Evolutionary conservation across 2,888 invertebrate species (phyloP).

Genomic region (Cylloceria caligata): DNA sequence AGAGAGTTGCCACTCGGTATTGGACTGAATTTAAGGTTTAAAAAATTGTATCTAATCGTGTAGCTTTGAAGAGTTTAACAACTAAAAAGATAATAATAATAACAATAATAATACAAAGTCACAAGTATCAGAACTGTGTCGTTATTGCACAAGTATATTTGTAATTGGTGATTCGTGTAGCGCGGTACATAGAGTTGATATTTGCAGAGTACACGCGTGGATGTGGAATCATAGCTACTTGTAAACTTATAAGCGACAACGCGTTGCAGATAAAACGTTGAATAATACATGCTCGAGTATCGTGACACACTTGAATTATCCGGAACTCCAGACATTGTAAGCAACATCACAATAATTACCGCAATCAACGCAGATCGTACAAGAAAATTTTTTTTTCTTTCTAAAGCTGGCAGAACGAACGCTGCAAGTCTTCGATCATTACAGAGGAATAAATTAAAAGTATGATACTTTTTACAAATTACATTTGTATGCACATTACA

Average conservation of each 20-base stretch:
- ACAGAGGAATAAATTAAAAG: constrained; percentile 3
- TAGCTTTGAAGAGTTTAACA: not conserved
- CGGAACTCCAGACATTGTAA: constrained; percentile 35
- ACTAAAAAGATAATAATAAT: too few species aligned
- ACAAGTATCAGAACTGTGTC: not conserved
- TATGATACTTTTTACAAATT: not conserved
- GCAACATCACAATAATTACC: constrained; percentile 8
- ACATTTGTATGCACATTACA: not conserved
- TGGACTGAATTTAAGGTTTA: not conserved
- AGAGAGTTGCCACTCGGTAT: not conserved
- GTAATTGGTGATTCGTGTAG: not conserved
- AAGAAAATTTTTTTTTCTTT: not conserved
- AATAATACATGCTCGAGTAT: constrained; percentile 36
- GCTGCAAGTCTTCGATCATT: not conserved
- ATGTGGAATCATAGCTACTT: not conserved
- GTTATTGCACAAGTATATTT: constrained; percentile 4
- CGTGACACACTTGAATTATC: not conserved
- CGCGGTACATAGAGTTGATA: not conserved
- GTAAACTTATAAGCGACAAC: constrained; percentile 8
- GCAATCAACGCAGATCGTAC: constrained; percentile 6
- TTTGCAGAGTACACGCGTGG: not conserved
- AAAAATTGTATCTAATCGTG: not conserved
- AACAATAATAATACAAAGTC: too few species aligned
- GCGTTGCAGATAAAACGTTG: constrained; percentile 14
- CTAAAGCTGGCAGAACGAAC: too few species aligned